Conservation (phyloP, 1,140 invertebrate genomes). For the Diachasma alloeum region DNA sequence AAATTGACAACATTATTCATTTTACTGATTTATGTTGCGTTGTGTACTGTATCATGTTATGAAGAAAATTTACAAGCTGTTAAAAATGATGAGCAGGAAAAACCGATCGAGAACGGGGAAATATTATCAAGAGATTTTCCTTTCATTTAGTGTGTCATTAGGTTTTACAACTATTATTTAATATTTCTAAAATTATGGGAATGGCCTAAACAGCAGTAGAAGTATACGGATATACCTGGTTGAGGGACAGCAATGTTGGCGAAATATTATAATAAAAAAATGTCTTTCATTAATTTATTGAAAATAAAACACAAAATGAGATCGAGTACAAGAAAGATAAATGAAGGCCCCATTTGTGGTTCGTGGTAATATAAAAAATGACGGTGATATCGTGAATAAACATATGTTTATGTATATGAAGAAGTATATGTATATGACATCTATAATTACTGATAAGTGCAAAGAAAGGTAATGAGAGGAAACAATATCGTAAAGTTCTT, state of each 20-base stretch:
- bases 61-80: not conserved
- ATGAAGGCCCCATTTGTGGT: conserved; percentile 4
- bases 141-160: not conserved
- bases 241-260: conserved; percentile 36
- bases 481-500: not conserved
- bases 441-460: conserved; percentile 19
- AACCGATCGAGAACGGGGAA: not conserved
- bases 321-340: conserved; percentile 46
- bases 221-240: conserved; percentile 37
- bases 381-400: not conserved
- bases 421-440: conserved; percentile 26
- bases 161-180: not conserved
- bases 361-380: conserved; percentile 13
- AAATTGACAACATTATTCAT: not conserved
- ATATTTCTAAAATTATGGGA: not conserved
- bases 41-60: not conserved
- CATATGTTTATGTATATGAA: conserved; percentile 17
- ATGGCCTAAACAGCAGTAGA: conserved; percentile 3
- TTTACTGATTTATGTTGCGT: not conserved
- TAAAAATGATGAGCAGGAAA: not conserved
- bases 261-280: conserved; percentile 45
- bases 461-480: not conserved
- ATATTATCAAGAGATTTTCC: too few species aligned
- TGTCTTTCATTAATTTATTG: conserved; percentile 61
- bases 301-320: conserved; percentile 34